A percentile compares a stretch with the other conserved stretches of the same genome.
These are phyloP conservation scores for Andrena bucephala DNA, from an alignment of 2,888 invertebrate genomes.

Conservation along the genomic window DNA sequence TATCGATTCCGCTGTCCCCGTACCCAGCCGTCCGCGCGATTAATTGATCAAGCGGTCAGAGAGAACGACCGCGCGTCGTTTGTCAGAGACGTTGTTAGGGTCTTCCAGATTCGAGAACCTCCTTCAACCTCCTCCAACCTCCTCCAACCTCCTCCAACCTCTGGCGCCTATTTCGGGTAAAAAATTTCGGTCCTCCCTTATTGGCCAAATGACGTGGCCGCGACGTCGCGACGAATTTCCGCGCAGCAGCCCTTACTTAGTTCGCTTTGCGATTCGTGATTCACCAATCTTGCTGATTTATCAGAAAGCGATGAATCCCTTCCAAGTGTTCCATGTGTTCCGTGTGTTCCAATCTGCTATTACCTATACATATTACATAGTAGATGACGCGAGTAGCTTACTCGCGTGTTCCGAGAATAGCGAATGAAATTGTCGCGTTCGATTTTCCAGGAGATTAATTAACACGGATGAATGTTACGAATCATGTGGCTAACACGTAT, in stretches of 20 bases:
- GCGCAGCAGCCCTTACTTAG: conserved; percentile 27
- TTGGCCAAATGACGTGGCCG: conserved; percentile 38
- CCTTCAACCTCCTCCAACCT: too few species aligned
- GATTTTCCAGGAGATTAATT: conserved; percentile 25
- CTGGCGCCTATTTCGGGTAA: background rate
- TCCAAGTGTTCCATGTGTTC: background rate
- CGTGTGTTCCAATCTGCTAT: background rate
- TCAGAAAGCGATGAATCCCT: conserved; percentile 1
- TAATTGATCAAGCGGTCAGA: conserved; percentile 62
- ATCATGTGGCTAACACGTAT: conserved; percentile 23
- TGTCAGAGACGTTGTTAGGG: conserved; percentile 60
- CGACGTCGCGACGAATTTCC: conserved; percentile 62
- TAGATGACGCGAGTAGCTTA: too few species aligned
- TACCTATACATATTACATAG: background rate
- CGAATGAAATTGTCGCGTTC: conserved; percentile 1
- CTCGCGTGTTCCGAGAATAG: conserved; percentile 4
- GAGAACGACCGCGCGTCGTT: conserved; percentile 51
- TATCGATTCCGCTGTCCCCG: conserved; percentile 45
- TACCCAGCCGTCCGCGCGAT: conserved; percentile 56
- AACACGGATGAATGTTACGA: conserved; percentile 34
- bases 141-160: too few species aligned
- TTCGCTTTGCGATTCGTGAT: conserved; percentile 19
- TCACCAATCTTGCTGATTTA: conserved; percentile 9
- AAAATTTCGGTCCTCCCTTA: conserved; percentile 6
- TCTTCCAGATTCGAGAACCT: conserved; percentile 51